Base-by-base conservation (phyloP, 2,113 vertebrate species). In the Eidolon helvum region DNA sequence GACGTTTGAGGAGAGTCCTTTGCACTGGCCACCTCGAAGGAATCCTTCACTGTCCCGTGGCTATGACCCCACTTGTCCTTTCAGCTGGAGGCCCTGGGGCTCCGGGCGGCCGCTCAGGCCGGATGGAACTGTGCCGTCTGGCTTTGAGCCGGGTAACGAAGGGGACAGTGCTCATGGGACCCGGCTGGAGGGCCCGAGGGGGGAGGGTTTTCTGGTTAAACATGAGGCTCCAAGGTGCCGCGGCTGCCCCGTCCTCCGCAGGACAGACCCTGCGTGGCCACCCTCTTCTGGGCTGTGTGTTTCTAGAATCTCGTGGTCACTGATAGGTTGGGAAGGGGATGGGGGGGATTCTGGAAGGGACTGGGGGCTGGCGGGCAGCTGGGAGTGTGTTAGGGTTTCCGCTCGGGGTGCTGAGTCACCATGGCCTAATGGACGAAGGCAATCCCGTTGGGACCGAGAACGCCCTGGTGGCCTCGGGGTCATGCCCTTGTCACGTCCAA, bases 401-500 rank as follows among this genome's bases (percentile, higher is more conserved):
- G 1, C 5, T 22, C 57, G 40, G 75, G 28, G 22, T 5, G 4
- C 5, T 0, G 30, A n/a, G 55, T 79, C 24, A 2, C 33, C 18
- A 1, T 2, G 2, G 50, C n/a, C 59, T 85, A 18, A 80, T 50
- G 38, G 55, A n/a, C 55, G 15, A 38, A 72, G 16, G 7, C 21
- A 8, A 0, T 50, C 75, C 77, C 35, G 57, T n/a, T 5, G 55
- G 35, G 57, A 61, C 1, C 66, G 28, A 35, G 26, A 55, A 5
- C 21, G 4, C 10, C 16, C 7, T 11, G 43, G 74, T 43, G 22
- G 18, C 61, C 21, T 1, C 5, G 22, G 50, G 33, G 24, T 59
- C 4, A 3, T 8, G 24, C 24, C 59, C 45, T 66, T 1, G 0
- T 15, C 0, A 0, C 6, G 28, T 7, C 48, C 75, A 6, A 1